Evolutionary conservation across 2,888 invertebrate genomes (phyloP).

Genomic region (Biston stratarius): DNA sequence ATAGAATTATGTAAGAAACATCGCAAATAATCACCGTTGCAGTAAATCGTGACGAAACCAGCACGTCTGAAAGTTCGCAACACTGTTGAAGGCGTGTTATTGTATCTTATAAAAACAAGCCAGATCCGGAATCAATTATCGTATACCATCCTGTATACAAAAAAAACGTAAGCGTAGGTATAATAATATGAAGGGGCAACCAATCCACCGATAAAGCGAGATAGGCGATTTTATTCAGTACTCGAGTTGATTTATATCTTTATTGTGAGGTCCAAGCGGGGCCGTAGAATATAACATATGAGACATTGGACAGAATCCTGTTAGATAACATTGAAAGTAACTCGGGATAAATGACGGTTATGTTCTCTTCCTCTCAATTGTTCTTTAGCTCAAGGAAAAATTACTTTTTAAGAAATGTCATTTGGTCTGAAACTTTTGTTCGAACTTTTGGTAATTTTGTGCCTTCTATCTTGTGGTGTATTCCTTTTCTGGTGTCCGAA

Average conservation of each 20-base stretch:
- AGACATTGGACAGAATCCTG: constrained; percentile 45
- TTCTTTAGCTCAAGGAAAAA: constrained; percentile 11
- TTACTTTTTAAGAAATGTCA: background rate
- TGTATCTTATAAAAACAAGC: no score
- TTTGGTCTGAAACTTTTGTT: background rate
- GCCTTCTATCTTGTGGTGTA: no score
- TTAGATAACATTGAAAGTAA: constrained; percentile 42
- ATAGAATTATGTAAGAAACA: no score
- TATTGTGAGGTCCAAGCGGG: constrained; percentile 65
- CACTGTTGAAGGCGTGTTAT: no score
- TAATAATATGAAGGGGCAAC: constrained; percentile 70
- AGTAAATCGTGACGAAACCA: no score
- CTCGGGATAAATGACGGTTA: constrained; percentile 32
- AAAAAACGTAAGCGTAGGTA: constrained; percentile 51
- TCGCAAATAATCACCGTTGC: no score
- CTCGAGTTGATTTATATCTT: constrained; percentile 79
- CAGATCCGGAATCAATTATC: background rate
- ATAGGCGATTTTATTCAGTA: constrained; percentile 79
- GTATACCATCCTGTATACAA: constrained; percentile 52
- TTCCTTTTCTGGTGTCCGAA: no score
- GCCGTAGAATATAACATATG: constrained; percentile 48
- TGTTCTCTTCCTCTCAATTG: constrained; percentile 39
- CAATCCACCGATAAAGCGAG: constrained; percentile 70
- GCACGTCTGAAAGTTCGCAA: no score
- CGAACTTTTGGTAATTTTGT: no score